Conservation (phyloP, 2,797 vertebrate species). For the Chaetophractus vellerosus region DNA sequence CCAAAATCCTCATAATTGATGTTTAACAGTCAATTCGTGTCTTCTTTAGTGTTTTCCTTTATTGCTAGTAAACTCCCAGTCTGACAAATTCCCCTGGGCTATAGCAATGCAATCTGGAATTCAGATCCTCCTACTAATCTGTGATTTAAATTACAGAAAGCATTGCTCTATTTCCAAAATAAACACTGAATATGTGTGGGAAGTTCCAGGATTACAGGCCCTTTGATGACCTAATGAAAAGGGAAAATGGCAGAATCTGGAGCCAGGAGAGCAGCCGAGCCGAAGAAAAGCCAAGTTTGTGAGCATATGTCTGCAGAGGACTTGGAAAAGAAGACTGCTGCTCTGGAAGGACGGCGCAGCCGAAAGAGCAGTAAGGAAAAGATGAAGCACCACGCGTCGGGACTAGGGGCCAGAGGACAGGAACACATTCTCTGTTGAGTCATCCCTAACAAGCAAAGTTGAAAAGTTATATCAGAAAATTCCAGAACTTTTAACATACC, state of each 20-base stretch:
- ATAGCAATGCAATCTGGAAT: constrained; percentile 52
- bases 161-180: constrained; percentile 45
- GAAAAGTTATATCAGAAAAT: constrained; percentile 55
- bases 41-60: constrained; percentile 48
- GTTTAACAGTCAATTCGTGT: background rate
- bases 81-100: constrained; percentile 10
- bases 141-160: constrained; percentile 42
- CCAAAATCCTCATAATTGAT: constrained; percentile 8
- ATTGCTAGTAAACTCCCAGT: constrained; percentile 15
- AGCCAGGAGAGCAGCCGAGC: background rate
- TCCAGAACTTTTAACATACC: background rate
- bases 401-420: constrained; percentile 44
- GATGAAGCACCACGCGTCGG: background rate
- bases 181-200: constrained; percentile 45
- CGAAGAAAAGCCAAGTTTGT: background rate
- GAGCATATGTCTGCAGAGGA: background rate
- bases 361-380: background rate
- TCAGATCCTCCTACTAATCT: constrained; percentile 63
- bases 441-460: constrained; percentile 40
- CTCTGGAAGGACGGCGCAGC: background rate
- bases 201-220: background rate
- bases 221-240: constrained; percentile 39
- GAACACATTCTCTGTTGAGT: constrained; percentile 16
- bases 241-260: constrained; percentile 23
- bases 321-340: background rate